Conservation (phyloP, 2,888 invertebrate species). For the Idaea aversata region DNA sequence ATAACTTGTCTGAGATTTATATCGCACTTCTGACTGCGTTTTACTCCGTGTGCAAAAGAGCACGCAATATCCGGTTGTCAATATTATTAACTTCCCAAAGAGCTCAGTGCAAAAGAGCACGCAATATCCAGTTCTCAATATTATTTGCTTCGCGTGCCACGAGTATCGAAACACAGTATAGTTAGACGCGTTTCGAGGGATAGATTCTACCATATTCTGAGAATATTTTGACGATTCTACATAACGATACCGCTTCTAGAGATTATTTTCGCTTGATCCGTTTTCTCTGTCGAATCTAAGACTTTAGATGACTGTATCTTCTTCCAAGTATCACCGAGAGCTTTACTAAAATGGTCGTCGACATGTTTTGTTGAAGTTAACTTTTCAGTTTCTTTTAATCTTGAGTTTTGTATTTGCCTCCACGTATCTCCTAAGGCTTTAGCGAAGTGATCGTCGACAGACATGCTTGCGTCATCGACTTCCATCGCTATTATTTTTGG, state of each 20-base stretch:
- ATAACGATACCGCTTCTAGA: conserved; percentile 76
- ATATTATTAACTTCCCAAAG: too few species aligned
- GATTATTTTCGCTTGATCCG: conserved; percentile 69
- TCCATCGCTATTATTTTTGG: conserved; percentile 78
- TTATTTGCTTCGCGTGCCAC: too few species aligned
- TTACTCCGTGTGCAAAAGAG: too few species aligned
- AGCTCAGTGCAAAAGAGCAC: too few species aligned
- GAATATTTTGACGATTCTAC: conserved; percentile 46
- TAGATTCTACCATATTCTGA: neutral
- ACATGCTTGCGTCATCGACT: conserved; percentile 80
- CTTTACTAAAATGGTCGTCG: conserved; percentile 96
- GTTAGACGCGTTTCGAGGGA: neutral
- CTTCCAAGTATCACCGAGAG: conserved; percentile 91
- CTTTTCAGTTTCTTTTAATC: conserved; percentile 71
- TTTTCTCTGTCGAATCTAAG: conserved; percentile 47
- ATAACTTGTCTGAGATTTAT: too few species aligned
- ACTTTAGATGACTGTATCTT: conserved; percentile 83
- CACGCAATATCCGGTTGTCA: too few species aligned
- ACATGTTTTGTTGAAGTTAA: conserved; percentile 72
- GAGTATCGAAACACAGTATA: neutral
- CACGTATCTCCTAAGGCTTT: conserved; percentile 93
- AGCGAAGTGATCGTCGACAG: conserved; percentile 95
- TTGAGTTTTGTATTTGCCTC: conserved; percentile 85
- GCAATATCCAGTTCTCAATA: too few species aligned
- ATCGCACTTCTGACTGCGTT: too few species aligned